A percentile compares a stretch with the other conserved stretches of the same genome.
Conservation (phyloP, 2,113 vertebrate genomes). For the Todiramphus saurophagus region DNA sequence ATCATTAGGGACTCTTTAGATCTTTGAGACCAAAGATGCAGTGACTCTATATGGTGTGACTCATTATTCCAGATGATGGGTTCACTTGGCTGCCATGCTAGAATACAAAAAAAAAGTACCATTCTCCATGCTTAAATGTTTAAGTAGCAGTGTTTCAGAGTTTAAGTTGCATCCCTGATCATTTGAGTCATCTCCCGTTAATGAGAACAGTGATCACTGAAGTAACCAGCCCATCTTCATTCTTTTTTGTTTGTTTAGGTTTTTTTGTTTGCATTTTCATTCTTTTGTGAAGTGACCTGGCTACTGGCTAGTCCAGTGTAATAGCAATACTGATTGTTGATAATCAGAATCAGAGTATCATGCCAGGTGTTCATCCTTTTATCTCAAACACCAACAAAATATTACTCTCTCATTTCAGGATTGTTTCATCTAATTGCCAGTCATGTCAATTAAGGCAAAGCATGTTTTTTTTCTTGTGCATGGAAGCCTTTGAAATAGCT, state of each 20-base stretch:
- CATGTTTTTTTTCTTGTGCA: not conserved
- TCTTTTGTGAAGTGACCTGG: not conserved
- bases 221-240: not conserved
- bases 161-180: not conserved
- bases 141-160: not conserved
- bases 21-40: not conserved
- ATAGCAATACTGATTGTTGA: not conserved
- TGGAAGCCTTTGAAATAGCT: not conserved
- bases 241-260: no score
- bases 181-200: not conserved
- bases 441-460: not conserved
- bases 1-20: not conserved
- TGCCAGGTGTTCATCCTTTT: not conserved
- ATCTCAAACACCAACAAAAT: not conserved
- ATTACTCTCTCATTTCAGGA: not conserved
- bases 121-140: not conserved
- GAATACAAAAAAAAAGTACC: not conserved
- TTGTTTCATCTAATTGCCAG: constrained; percentile 6
- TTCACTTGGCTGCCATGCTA: not conserved
- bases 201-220: not conserved
- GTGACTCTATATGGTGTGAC: not conserved
- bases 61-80: not conserved
- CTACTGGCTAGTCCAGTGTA: not conserved
- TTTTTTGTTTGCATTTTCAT: not conserved
- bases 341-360: not conserved